These are phyloP conservation scores for Tipula vernalis DNA, from an alignment of 2,888 invertebrate species.

Conservation along the genomic window DNA sequence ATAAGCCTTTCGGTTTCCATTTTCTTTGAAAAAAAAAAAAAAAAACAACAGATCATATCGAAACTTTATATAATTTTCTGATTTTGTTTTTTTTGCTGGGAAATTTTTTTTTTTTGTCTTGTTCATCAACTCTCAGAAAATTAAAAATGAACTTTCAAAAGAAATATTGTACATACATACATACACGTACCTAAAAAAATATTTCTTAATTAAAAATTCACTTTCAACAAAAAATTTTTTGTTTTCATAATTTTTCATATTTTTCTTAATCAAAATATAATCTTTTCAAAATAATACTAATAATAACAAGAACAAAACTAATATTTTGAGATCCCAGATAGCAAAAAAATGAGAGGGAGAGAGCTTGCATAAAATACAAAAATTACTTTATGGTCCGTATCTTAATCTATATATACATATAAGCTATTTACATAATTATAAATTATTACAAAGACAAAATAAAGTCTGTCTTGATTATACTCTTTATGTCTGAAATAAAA, in stretches of 20 bases:
- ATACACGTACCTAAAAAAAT: background rate
- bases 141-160: background rate
- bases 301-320: background rate
- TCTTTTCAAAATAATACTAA: background rate
- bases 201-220: slow-evolving; percentile 4
- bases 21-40: background rate
- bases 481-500: no score
- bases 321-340: background rate
- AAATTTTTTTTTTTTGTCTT: background rate
- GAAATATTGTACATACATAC: background rate
- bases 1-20: background rate
- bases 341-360: background rate
- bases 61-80: background rate
- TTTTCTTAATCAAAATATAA: background rate
- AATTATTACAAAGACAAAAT: background rate
- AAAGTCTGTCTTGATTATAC: background rate
- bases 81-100: background rate
- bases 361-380: background rate
- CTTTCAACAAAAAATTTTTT: background rate
- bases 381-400: background rate
- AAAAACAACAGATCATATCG: background rate
- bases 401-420: background rate
- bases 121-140: background rate
- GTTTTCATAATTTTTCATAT: background rate
- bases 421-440: background rate